These are phyloP conservation scores for Piaya cayana DNA, from an alignment of 2,113 vertebrate genomes.

Conservation along the genomic window DNA sequence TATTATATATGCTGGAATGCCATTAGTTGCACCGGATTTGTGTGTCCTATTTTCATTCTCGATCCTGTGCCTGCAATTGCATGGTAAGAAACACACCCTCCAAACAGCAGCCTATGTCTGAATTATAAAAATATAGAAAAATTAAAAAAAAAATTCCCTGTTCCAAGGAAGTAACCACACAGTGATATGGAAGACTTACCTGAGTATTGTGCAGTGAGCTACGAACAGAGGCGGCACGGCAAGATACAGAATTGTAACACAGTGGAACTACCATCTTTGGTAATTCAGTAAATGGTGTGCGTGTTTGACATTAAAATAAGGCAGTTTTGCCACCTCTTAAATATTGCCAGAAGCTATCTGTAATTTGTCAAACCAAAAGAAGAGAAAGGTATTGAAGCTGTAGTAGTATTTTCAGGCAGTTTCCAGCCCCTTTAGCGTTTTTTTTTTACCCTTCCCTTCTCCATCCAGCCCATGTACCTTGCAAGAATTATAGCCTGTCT, in stretches of 20 bases:
- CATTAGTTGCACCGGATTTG: constrained; percentile 11
- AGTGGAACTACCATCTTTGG: neutral
- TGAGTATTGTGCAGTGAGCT: neutral
- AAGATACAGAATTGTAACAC: neutral
- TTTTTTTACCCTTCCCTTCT: neutral
- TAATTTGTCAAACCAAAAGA: neutral
- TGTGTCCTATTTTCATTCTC: neutral
- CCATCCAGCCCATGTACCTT: neutral
- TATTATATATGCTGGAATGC: constrained; percentile 39
- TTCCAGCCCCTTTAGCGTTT: neutral
- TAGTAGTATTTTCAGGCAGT: neutral
- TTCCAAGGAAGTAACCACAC: neutral
- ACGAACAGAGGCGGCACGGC: neutral
- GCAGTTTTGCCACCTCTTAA: neutral
- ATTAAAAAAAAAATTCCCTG: neutral
- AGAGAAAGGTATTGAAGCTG: neutral
- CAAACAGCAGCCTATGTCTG: neutral
- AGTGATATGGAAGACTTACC: neutral
- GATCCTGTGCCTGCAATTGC: neutral
- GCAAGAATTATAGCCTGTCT: neutral
- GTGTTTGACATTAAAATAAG: neutral
- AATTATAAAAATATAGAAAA: neutral
- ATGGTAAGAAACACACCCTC: neutral
- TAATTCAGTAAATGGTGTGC: neutral
- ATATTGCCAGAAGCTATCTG: neutral